Evolutionary conservation across 2,113 vertebrate genomes (phyloP), one percentile per base, ranked within the genome.

Genomic region (Heloderma charlesbogerti): DNA sequence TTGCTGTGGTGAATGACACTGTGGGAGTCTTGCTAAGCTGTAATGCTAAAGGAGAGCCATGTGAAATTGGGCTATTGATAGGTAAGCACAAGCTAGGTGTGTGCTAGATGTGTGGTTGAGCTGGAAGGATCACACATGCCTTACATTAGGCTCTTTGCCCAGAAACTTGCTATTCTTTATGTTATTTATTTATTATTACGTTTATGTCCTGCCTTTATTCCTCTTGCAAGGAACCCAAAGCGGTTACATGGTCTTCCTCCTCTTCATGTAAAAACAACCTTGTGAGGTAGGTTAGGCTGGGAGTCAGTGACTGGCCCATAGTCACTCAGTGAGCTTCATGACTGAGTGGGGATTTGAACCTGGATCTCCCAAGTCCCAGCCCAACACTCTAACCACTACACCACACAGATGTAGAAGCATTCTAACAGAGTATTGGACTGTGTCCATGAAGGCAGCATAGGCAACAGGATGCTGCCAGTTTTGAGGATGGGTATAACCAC

Each of bases 1-100:
- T 99, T 77, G 98, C 98, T 37, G 96, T 99, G 95, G 96, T 99
- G 94, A 99, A 98, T 0, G 97, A 98, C 91, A 98, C 98, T 0
- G 98, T 98, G 91, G 98, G 98, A 67, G 98, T 98, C 16, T 98
- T 99, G 98, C 98, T 99, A 98, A 97, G 97, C 88, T 98, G 98
- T 0, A 96, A 96, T 63, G 96, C 54, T 3, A 86, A 0, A 0
- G 89, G 94, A 6, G 88, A 89, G 81, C 96, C 96, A 2, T 99
- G 98, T 79, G 98, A 99, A 87, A 93, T 99, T 0, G 98, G 97
- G 79, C 89, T 99, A 34, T 87, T 99, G 0, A 92, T 97, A 7
- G 98, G 98, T 99, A 94, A 98, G 98, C 48, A 78, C 34, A 0
- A 3, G n/a, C 48, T 54, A 66, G 63, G 1, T 31, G 22, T 69